Conservation (phyloP, 2,113 vertebrate genomes). For the Micromys minutus region DNA sequence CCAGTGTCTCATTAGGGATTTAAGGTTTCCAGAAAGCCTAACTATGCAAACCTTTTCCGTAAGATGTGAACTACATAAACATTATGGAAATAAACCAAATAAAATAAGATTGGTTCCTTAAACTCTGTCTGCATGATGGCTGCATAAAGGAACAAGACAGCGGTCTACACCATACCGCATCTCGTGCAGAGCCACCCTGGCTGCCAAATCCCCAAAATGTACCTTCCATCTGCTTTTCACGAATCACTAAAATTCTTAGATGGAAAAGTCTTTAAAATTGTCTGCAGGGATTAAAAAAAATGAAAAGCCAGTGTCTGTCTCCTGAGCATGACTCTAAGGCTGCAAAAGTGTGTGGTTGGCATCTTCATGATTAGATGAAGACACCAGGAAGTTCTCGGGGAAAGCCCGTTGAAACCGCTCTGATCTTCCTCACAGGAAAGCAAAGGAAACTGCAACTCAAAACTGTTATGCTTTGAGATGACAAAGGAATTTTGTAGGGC, state of each 20-base stretch:
- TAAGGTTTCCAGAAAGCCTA: constrained; percentile 19
- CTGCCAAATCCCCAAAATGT: constrained; percentile 1
- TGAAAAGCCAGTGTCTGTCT: constrained; percentile 55
- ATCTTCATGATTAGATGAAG: constrained; percentile 70
- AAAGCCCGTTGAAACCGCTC: constrained; percentile 35
- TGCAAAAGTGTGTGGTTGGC: constrained; percentile 63
- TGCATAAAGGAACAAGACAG: constrained; percentile 10
- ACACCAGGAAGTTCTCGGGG: constrained; percentile 21
- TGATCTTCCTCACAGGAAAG: constrained; percentile 1
- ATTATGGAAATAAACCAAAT: constrained; percentile 30
- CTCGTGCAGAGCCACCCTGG: not conserved
- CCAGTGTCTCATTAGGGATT: not conserved
- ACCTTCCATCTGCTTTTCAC: constrained; percentile 42
- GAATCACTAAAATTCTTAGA: constrained; percentile 46
- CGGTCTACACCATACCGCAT: not conserved
- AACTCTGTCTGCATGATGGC: constrained; percentile 18
- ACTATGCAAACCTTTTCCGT: constrained; percentile 1
- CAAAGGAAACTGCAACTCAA: not conserved
- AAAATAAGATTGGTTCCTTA: constrained; percentile 25
- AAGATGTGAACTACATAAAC: constrained; percentile 29
- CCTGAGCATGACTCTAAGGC: constrained; percentile 53
- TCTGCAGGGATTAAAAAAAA: not conserved
- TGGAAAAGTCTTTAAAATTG: constrained; percentile 52
- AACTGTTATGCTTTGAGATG: constrained; percentile 18
- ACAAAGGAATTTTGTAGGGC: constrained; percentile 10